Evolutionary conservation across 2,113 vertebrate genomes (phyloP).

Genomic region (Falcunculus frontatus): DNA sequence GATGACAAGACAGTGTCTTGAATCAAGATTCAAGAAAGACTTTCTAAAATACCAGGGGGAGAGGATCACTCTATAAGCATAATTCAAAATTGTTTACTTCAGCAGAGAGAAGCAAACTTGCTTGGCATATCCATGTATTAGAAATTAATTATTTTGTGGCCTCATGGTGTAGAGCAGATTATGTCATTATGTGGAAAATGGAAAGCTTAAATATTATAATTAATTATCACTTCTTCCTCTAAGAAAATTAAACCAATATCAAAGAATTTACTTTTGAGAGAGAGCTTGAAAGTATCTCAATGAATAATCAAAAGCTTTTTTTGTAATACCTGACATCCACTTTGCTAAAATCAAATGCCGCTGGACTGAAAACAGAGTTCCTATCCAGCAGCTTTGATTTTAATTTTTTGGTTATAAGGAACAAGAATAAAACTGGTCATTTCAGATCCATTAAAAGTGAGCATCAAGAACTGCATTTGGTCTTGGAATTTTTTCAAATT

Average conservation of each 20-base stretch:
- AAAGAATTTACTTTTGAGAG: neutral
- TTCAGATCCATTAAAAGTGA: neutral
- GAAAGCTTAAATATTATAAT: neutral
- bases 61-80: neutral
- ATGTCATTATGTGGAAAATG: neutral
- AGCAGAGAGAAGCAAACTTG: neutral
- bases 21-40: neutral
- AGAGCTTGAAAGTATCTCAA: neutral
- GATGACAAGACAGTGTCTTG: neutral
- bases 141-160: neutral
- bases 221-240: neutral
- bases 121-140: neutral
- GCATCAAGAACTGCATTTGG: neutral
- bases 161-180: neutral
- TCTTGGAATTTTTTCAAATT: neutral
- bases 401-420: neutral
- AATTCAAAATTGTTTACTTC: neutral
- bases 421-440: neutral
- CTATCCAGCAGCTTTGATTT: neutral
- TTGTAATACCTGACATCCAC: neutral
- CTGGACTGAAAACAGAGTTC: neutral
- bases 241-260: neutral
- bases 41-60: neutral
- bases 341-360: neutral
- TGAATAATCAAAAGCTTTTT: neutral